A percentile compares a stretch with the other conserved stretches of the same genome.
Conservation (phyloP, 2,797 vertebrate species). For the Poecilia velifera region DNA sequence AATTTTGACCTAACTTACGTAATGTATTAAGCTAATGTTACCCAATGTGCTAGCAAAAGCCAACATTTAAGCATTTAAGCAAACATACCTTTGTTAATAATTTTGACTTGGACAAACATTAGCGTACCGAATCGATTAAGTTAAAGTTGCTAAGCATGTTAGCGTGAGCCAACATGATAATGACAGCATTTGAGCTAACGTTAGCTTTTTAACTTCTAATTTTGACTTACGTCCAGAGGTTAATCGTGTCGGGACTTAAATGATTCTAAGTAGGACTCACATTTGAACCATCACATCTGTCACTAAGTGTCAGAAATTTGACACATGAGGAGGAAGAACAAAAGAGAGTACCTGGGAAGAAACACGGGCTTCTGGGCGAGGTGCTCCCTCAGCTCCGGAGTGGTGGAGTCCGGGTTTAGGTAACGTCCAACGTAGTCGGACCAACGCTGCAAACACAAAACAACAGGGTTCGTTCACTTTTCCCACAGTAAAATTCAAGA, state of each 20-base stretch:
- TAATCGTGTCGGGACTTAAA: constrained; percentile 1
- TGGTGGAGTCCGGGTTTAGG: constrained; percentile 94
- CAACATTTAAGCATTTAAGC: no score
- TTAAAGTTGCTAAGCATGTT: no score
- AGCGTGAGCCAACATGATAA: no score
- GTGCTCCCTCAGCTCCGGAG: constrained; percentile 95
- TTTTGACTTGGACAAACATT: no score
- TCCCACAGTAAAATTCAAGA: no score
- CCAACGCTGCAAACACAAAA: constrained; percentile 87
- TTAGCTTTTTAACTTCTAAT: no score
- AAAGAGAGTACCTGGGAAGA: constrained; percentile 88
- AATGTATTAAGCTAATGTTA: no score
- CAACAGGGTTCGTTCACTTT: neutral
- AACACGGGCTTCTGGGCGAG: constrained; percentile 98
- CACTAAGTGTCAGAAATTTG: neutral
- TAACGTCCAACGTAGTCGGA: constrained; percentile 96
- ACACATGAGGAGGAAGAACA: neutral
- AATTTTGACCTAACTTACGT: no score
- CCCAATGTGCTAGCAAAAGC: no score
- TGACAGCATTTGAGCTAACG: no score
- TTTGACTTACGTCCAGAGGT: neutral
- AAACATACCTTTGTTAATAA: no score
- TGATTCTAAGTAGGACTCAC: neutral
- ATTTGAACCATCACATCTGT: neutral
- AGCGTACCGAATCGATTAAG: no score